These are phyloP conservation scores for Dysdera silvatica DNA, from an alignment of 1,140 invertebrate species.

Conservation along the genomic window DNA sequence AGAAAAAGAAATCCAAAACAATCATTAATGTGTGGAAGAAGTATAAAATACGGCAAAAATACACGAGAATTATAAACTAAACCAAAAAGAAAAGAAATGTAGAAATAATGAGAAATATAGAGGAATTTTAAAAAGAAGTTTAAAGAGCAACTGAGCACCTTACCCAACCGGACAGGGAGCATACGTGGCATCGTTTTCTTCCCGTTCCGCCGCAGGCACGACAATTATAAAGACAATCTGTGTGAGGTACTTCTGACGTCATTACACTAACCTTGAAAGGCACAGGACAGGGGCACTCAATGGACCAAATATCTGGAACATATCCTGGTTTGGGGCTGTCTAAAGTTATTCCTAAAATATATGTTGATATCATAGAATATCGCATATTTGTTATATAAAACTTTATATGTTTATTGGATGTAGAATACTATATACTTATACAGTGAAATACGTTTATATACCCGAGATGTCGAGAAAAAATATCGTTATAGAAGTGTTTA, in stretches of 20 bases:
- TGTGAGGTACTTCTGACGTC: constrained; percentile 51
- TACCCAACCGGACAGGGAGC: constrained; percentile 50
- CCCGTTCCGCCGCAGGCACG: constrained; percentile 50
- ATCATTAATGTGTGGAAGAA: too few relatives aligned
- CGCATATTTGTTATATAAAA: too few relatives aligned
- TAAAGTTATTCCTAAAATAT: too few relatives aligned
- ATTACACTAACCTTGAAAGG: constrained; percentile 48
- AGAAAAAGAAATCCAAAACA: too few relatives aligned
- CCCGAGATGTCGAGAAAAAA: too few relatives aligned
- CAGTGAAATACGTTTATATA: too few relatives aligned
- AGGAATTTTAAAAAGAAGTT: neutral
- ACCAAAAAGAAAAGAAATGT: neutral
- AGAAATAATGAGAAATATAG: neutral
- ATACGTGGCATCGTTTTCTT: constrained; percentile 47
- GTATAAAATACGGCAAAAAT: too few relatives aligned
- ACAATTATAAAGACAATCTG: constrained; percentile 51
- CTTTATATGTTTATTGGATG: too few relatives aligned
- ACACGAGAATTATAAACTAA: neutral
- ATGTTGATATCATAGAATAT: too few relatives aligned
- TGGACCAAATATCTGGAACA: constrained; percentile 52
- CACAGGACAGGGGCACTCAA: constrained; percentile 43
- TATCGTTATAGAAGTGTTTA: too few relatives aligned
- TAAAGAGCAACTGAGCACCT: constrained; percentile 10
- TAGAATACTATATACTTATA: too few relatives aligned
- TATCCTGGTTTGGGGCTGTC: too few relatives aligned